Conservation (phyloP, 1,140 invertebrate genomes). For the Tetramorium simillimum region DNA sequence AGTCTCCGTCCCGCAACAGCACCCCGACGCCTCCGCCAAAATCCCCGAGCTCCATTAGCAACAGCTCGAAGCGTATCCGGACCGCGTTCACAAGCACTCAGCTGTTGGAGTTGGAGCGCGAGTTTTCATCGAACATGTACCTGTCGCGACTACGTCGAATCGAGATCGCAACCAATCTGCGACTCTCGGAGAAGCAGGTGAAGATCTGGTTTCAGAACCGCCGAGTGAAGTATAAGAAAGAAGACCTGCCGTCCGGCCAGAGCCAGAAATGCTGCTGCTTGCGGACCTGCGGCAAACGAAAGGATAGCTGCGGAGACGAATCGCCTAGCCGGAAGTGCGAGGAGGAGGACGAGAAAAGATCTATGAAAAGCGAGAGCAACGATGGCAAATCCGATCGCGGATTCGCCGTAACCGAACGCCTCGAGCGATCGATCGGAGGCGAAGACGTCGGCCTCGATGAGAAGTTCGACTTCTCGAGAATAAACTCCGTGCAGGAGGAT, state of each 20-base stretch:
- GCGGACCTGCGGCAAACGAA: slow-evolving; percentile 86
- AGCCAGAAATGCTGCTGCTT: slow-evolving; percentile 86
- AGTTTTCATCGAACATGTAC: slow-evolving; percentile 96
- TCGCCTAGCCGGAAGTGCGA: slow-evolving; percentile 67
- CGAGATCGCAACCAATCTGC: slow-evolving; percentile 95
- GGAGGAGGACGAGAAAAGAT: slow-evolving; percentile 55
- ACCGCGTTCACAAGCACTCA: slow-evolving; percentile 98
- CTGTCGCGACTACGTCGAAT: slow-evolving; percentile 95
- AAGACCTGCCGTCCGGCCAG: slow-evolving; percentile 85
- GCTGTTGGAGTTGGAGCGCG: slow-evolving; percentile 95
- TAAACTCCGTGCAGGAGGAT: slow-evolving; percentile 35
- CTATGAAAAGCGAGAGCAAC: slow-evolving; percentile 9
- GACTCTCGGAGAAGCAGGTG: slow-evolving; percentile 96
- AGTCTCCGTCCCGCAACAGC: slow-evolving; percentile 84
- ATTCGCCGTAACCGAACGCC: slow-evolving; percentile 17
- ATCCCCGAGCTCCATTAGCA: slow-evolving; percentile 84
- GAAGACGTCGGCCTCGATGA: slow-evolving; percentile 26
- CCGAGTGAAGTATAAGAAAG: slow-evolving; percentile 96
- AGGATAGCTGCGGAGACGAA: slow-evolving; percentile 82
- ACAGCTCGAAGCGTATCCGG: slow-evolving; percentile 92
- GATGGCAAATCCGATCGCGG: slow-evolving; percentile 21
- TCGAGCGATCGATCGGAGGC: slow-evolving; percentile 53
- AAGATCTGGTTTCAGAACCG: slow-evolving; percentile 98
- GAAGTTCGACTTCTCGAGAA: slow-evolving; percentile 47
- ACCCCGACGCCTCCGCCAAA: slow-evolving; percentile 86